Evolutionary conservation across 2,888 invertebrate species (phyloP), one percentile per base, ranked within the genome.

Genomic region (Disparrhopalites patrizii): DNA sequence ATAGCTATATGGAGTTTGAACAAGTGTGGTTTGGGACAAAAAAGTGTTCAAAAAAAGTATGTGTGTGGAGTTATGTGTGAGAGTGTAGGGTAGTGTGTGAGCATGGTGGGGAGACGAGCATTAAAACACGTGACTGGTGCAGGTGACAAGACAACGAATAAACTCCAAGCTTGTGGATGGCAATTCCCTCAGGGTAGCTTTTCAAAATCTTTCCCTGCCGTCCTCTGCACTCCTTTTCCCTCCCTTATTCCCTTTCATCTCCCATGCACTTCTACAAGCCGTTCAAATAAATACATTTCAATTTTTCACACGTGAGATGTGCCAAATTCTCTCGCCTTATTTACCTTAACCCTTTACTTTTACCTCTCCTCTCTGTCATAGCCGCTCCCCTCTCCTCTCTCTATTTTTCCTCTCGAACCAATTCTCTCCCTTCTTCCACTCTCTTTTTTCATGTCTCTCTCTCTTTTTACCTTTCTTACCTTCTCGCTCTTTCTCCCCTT

Each of bases 131-230:
- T 54, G 54, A 54, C 54, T 54, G 18, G 30, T 31, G 30, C 13
- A 31, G 52, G 15, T 52, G 52, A 52, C 52, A 52, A 52, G 52
- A 52, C 28, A 25, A 30, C 52, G 52, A 52, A 52, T 52, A 52
- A 52, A 52, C 15, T 52, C 13, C 52, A 52, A 52, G 27, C 52
- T 50, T 23, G 15, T 43, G 20, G 5, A 43, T 5, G 27, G 52
- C 13, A 23, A 27, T 27, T 28, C 25, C 52, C 52, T 2, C 27
- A 52, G 52, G 52, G 28, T 52, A 25, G 13, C 25, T 3, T 27
- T 52, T 43, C 5, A 43, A 43, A 18, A 15, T 43, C n/a, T 43
- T 5, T 43, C 5, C n/a, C 4, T 15, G 5, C 43, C 20, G 20
- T 20, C 5, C n/a, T 4, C 7, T 43, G 8, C 43, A 20, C n/a